Base-by-base conservation (phyloP, 2,113 vertebrate species). In the Erythrocercus mccallii region DNA sequence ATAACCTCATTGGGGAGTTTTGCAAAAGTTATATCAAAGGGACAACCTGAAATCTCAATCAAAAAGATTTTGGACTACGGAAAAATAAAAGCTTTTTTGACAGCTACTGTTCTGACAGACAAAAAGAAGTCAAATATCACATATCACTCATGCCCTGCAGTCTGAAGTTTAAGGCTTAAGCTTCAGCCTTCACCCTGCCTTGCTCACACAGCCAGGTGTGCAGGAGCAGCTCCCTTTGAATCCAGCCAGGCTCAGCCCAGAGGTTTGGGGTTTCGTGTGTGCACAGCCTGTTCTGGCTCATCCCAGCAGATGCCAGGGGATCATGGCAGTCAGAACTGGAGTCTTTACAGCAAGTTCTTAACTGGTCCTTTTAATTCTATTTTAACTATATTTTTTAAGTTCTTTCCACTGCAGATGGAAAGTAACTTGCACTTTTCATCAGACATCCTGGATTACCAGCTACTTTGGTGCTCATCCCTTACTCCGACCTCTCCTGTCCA, bases 231-330 rank as follows among this genome's bases (percentile, higher is more conserved):
- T 86, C 37, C 31, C 22, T 65, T 14, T 20, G 47, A 33, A 8
- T 12, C 6, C 12, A 70, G 73, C 37, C 53, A 35, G 24, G 69
- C 64, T 77, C 62, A 78, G n/a, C 60, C 54, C 15, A 31, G 21
- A 2, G 3, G 1, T 66, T 54, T 53, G 28, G 60, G 37, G 19
- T 38, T 47, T 9, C 0, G 42, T 0, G 24, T 4, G 22, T 37
- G 61, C 82, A 25, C 38, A 74, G 38, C 71, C 37, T 0, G 0
- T 45, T 21, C 74, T 74, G 70, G 47, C 47, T 81, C 78, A 20
- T 38, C 60, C 51, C 33, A 71, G 51, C 54, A 65, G 54, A 33
- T 84, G 47, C 69, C 73, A 60, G 40, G 12, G 18, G 13, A 27
- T 22, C 58, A 5, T 23, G 48, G 53, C 73, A 84, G 9, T 21